These are phyloP conservation scores for Cydia fagiglandana DNA, from an alignment of 1,140 invertebrate species.

Conservation along the genomic window DNA sequence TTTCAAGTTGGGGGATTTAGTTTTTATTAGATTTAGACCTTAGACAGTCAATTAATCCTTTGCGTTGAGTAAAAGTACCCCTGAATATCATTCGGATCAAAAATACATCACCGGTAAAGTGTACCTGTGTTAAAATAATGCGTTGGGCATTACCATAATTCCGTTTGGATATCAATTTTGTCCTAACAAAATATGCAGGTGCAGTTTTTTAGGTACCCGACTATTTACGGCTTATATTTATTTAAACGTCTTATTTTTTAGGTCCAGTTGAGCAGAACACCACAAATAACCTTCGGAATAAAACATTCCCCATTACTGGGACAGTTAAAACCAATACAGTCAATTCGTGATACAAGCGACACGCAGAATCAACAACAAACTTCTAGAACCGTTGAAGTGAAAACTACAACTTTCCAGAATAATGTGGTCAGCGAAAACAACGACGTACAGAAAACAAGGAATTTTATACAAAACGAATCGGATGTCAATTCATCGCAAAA, in stretches of 20 bases:
- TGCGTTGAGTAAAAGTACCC: neutral
- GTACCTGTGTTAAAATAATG: neutral
- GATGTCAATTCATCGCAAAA: conserved; percentile 32
- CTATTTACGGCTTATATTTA: no score
- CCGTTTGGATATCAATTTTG: neutral
- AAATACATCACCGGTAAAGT: neutral
- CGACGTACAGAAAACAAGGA: neutral
- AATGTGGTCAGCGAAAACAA: conserved; percentile 28
- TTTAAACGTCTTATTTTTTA: conserved; percentile 39
- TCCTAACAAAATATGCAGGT: no score
- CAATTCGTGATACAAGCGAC: conserved; percentile 39
- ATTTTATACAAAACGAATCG: conserved; percentile 27
- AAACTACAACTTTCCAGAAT: conserved; percentile 2
- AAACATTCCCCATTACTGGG: conserved; percentile 91
- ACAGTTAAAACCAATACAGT: conserved; percentile 72
- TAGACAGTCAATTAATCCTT: neutral
- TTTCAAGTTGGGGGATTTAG: no score
- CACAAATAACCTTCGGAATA: conserved; percentile 87
- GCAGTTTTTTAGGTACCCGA: no score
- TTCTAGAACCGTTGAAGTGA: neutral
- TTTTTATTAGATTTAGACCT: no score
- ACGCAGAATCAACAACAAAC: conserved; percentile 28
- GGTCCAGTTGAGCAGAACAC: conserved; percentile 66
- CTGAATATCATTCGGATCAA: neutral
- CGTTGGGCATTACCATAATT: neutral